Base-by-base conservation (phyloP, 2,797 vertebrate species). In the Vespertilio murinus region DNA sequence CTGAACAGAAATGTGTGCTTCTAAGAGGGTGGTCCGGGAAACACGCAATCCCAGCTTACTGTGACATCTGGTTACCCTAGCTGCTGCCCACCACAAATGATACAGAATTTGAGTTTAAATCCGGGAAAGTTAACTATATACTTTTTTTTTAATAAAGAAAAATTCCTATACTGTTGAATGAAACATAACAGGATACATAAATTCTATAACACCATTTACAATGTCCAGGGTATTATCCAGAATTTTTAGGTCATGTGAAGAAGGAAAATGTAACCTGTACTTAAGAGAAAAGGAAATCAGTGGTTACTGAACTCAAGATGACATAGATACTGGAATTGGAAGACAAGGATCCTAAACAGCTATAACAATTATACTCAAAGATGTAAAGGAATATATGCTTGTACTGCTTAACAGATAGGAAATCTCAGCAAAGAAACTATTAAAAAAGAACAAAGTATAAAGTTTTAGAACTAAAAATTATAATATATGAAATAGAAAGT, bases 401-500 rank as follows among this genome's bases (percentile, higher is more conserved):
- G 23, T 79, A 85, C 38, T 89, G n/a, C 77, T 92, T 61, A 92
- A 42, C 30, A 81, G 65, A 56, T 71, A 79, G 35, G 47, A 92
- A 80, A 67, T 81, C 49, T 92, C n/a, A 88, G 17, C 22, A 81
- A 33, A 88, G 8, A 85, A 83, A 77, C 54, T 64, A 64, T 61
- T 61, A 69, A 22, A 94, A 95, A 86, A 89, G 70, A 91, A 79
- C 56, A 80, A 90, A 90, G 30, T 71, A 28, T 85, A 87, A 94
- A 91, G 45, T 84, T 94, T 45, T 92, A 74, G 56, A 94, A 89
- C 83, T 96, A 54, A 94, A 94, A 92, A 71, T 81, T 80, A 35
- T 16, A 89, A 20, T 95, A 87, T 75, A 67, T 94, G 67, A 91
- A 82, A 92, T 28, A 70, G 17, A 45, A 86, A 90, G 83, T 40